These are phyloP conservation scores for Mormoops blainvillei DNA, from an alignment of 2,113 vertebrate species.

Conservation along the genomic window DNA sequence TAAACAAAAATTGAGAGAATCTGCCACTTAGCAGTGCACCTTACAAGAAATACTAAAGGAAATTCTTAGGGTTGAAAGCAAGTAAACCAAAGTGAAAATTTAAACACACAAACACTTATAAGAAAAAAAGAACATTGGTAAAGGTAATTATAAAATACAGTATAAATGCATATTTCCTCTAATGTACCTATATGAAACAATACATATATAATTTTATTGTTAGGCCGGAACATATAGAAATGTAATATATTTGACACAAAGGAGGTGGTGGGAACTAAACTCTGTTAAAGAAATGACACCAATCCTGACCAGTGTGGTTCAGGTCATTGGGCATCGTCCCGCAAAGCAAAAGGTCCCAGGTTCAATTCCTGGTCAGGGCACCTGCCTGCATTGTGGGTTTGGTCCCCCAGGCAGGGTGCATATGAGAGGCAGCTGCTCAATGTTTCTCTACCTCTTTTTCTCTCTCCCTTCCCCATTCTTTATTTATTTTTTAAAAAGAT, in stretches of 20 bases:
- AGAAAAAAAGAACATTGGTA: background rate
- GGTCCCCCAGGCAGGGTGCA: too few relatives aligned
- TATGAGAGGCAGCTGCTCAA: too few relatives aligned
- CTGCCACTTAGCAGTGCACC: background rate
- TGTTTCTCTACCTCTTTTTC: background rate
- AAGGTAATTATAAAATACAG: background rate
- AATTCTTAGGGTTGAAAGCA: background rate
- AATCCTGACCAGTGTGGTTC: background rate
- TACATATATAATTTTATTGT: background rate
- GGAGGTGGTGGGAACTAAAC: background rate
- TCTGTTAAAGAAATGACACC: background rate
- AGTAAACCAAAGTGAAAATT: background rate
- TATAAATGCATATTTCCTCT: background rate
- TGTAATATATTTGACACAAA: conserved; percentile 1
- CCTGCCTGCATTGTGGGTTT: too few relatives aligned
- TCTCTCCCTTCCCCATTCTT: background rate
- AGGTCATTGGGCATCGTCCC: too few relatives aligned
- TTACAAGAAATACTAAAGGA: background rate
- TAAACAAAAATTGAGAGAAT: conserved; percentile 13
- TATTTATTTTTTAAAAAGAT: too few relatives aligned
- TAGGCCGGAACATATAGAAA: background rate
- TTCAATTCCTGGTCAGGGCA: too few relatives aligned
- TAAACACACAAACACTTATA: background rate
- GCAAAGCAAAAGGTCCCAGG: too few relatives aligned
- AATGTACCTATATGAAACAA: background rate